Base-by-base conservation (phyloP, 1,140 invertebrate genomes). In the Lasioglossum baleicum region DNA sequence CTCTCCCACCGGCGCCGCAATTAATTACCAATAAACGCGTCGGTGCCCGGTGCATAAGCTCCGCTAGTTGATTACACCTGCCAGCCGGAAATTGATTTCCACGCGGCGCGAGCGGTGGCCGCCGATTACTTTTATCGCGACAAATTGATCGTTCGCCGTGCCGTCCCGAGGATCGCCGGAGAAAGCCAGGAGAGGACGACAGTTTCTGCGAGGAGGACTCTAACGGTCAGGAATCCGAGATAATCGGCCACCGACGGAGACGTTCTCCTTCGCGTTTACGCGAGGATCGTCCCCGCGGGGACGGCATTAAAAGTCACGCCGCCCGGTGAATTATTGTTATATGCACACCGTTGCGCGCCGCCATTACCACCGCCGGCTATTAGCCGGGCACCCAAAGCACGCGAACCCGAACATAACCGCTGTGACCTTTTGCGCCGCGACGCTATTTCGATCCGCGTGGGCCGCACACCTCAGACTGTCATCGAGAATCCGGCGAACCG, bases 1-100 rank as follows among this genome's bases (percentile, higher is more conserved):
- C 3, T 5, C 20, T n/a, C 53, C 17, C 56, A 13, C 63, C 35
- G 40, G 8, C 65, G 13, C 15, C 56, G 31, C 74, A 31, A 76
- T 76, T 76, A 69, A 76, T 76, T 76, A 61, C 53, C 74, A 69
- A 76, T 76, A 76, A 76, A 76, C 74, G 66, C 65, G 53, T 20
- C 40, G 8, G 40, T 26, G 48, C 63, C 22, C 64, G 35, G 44
- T 66, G 40, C 64, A 66, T 66, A 66, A 44, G 35, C 53, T 6
- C 53, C 26, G 48, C 20, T 42, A 13, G 26, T 61, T 31, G 74
- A 76, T 76, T 76, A 40, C 53, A 48, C 22, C 66, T 61, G 74
- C 65, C 53, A 17, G 26, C 7, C 10, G 65, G 65, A 48, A 76
- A 76, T 76, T 76, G 74, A 76, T 76, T 69, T 35, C 56, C 63